Evolutionary conservation across 2,888 invertebrate species (phyloP).

Genomic region (Holacanthella duospinosa): DNA sequence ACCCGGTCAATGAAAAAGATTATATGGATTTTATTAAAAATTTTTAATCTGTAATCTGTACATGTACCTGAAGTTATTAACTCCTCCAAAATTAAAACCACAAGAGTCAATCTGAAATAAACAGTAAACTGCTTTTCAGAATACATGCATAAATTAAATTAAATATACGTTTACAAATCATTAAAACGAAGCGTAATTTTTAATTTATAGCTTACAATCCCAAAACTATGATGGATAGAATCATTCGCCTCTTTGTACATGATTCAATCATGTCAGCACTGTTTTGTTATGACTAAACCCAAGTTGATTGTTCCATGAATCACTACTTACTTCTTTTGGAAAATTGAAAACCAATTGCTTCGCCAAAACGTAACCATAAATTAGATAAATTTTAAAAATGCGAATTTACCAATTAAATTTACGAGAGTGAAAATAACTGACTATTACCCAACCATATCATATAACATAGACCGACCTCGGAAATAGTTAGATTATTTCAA

Average conservation of each 20-base stretch:
- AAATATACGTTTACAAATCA: background rate
- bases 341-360: too few relatives aligned
- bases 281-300: too few relatives aligned
- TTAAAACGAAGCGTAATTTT: background rate
- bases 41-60: background rate
- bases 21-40: background rate
- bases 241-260: conserved; percentile 41
- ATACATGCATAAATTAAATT: conserved; percentile 3
- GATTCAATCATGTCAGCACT: conserved; percentile 42
- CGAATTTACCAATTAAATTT: too few relatives aligned
- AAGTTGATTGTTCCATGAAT: too few relatives aligned
- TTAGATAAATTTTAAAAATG: too few relatives aligned
- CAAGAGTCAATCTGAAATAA: conserved; percentile 60
- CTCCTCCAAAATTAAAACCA: conserved; percentile 64
- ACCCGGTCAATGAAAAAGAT: background rate
- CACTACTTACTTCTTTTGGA: too few relatives aligned
- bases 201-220: conserved; percentile 38
- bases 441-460: too few relatives aligned
- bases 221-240: conserved; percentile 38
- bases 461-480: too few relatives aligned
- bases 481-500: too few relatives aligned
- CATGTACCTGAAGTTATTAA: conserved; percentile 26
- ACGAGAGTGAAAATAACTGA: too few relatives aligned
- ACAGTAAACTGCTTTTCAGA: conserved; percentile 25
- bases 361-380: too few relatives aligned